phyloP scores from a whole-genome alignment of 2,888 invertebrate species.

The Pammene fasciana region DNA sequence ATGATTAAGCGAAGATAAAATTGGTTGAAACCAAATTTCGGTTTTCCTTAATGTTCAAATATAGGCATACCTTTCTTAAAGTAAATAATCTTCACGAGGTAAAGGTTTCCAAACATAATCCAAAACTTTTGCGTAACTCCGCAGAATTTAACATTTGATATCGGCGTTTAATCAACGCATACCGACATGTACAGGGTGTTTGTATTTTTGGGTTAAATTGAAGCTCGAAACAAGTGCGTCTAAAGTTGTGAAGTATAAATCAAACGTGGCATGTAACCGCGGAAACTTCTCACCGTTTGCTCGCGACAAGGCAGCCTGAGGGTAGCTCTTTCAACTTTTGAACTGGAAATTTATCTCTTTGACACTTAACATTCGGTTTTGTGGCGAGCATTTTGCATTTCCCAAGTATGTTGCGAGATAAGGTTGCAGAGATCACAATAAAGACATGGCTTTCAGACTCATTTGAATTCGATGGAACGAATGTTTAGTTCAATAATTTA shows the following conservation, averaged over 20 bases:
- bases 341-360: constrained; percentile 41
- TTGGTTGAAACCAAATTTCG: no score
- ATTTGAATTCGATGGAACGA: not conserved
- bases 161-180: constrained; percentile 26
- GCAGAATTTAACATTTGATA: not conserved
- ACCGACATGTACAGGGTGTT: constrained; percentile 35
- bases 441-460: not conserved
- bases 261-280: constrained; percentile 56
- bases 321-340: constrained; percentile 55
- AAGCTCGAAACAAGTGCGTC: constrained; percentile 47
- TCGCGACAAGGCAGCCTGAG: constrained; percentile 56
- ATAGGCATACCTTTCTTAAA: no score
- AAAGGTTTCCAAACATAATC: not conserved
- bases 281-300: constrained; percentile 51
- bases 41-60: no score
- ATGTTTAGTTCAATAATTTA: not conserved
- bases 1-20: no score
- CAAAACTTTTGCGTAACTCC: constrained; percentile 8
- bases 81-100: not conserved
- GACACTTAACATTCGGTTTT: constrained; percentile 40
- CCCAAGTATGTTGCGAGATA: constrained; percentile 25
- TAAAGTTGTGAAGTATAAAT: constrained; percentile 58
- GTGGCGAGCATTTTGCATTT: constrained; percentile 34
- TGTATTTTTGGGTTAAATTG: constrained; percentile 48
- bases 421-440: constrained; percentile 7